Base-by-base conservation (phyloP, 1,140 invertebrate genomes). In the Drosophila lacteicornis region DNA sequence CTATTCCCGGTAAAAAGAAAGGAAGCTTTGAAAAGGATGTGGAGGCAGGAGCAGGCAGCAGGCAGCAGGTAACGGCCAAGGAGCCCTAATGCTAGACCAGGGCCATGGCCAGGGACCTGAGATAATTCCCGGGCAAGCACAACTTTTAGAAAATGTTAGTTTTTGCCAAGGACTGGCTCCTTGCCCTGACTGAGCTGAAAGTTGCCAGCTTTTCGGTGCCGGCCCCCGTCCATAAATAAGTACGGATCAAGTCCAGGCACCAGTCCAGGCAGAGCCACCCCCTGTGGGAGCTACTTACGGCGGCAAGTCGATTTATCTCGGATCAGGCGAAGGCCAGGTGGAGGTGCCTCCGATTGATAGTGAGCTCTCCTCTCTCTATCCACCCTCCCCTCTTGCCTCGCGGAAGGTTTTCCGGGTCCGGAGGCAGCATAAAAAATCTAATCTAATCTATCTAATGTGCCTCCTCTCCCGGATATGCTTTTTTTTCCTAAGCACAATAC, bases 381-480 rank as follows among this genome's bases (percentile, higher is more conserved):
- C 4, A 11, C 15, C 6, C 5, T 40, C 5, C 9, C 11, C 4
- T 17, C 36, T 25, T 12, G 22, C 58, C n/a, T 40, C 13, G 42
- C 17, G n/a, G 12, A 51, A 22, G 65, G 68, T 19, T 38, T 55
- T 38, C 15, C 1, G 1, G 13, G 5, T 11, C 51, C 38, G 45
- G 12, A 62, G 43, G 45, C 68, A 68, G 67, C 77, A 84, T 84
- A 84, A 84, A 84, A 84, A 84, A 84, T 84, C 55, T 73, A 74
- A 74, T 74, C 68, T 74, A 74, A 74, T 74, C 81, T 84, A 84
- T 84, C 82, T 84, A 84, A 85, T 88, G 83, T 79, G 56, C 60
- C 55, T 47, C n/a, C 42, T 15, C 22, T 2, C 47, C 4, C 27
- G 27, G 13, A n/a, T 25, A 12, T 11, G 19, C 25, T 76, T 58